Evolutionary conservation across 2,797 vertebrate genomes (phyloP).

Genomic region (Siniperca scherzeri): DNA sequence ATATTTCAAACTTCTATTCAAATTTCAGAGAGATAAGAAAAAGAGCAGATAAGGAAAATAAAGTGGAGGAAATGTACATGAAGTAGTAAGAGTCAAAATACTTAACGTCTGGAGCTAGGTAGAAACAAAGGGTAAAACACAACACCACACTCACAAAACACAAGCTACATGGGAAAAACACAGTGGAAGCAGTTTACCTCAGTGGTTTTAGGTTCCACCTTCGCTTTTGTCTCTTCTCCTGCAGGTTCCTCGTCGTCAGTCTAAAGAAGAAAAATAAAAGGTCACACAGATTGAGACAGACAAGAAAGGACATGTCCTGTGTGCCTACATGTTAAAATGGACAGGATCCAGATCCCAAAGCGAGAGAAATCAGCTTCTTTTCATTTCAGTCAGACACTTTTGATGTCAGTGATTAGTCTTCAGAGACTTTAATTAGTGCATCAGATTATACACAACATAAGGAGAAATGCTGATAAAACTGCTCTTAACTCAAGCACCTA

Average conservation of each 20-base stretch:
- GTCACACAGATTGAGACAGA: slow-evolving; percentile 8
- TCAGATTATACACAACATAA: slow-evolving; percentile 25
- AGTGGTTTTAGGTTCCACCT: slow-evolving; percentile 52
- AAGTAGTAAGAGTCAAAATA: not conserved
- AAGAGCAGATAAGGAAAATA: not conserved
- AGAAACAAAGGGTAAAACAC: slow-evolving; percentile 11
- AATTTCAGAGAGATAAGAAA: not conserved
- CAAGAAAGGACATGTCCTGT: not conserved
- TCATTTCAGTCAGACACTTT: slow-evolving; percentile 22
- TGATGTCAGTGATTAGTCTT: slow-evolving; percentile 18
- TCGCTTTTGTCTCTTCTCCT: slow-evolving; percentile 56
- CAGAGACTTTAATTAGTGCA: slow-evolving; percentile 30
- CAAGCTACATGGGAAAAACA: not conserved
- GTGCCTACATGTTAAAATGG: not conserved
- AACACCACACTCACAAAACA: slow-evolving; percentile 1
- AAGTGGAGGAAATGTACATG: not conserved
- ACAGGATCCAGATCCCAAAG: slow-evolving; percentile 3
- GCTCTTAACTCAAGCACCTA: not conserved
- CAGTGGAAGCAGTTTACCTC: slow-evolving; percentile 72
- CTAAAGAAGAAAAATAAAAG: slow-evolving; percentile 80
- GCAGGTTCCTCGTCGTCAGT: slow-evolving; percentile 56
- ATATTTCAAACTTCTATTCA: not conserved
- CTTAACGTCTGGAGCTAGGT: not conserved
- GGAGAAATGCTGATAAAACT: slow-evolving; percentile 26
- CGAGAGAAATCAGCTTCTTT: not conserved